phyloP scores from a whole-genome alignment of 2,888 invertebrate genomes.

The Mesorhabditis belari region DNA sequence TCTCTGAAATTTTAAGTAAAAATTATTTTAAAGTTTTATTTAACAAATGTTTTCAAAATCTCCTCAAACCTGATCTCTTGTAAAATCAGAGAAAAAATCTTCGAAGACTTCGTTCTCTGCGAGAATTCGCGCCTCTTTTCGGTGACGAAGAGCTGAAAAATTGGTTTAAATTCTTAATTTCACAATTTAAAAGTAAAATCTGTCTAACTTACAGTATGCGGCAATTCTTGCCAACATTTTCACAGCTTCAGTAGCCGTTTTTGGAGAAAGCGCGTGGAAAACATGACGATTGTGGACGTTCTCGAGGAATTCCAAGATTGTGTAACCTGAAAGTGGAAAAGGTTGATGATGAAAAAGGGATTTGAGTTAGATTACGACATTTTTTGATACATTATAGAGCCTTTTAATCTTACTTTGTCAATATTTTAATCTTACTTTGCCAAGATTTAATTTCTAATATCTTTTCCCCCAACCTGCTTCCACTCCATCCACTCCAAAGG shows the following conservation, averaged over 20 bases:
- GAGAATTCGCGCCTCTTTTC: background rate
- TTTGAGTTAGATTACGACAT: too few relatives aligned
- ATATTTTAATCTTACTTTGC: background rate
- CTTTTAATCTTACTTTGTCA: too few relatives aligned
- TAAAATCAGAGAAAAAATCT: background rate
- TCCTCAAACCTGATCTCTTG: background rate
- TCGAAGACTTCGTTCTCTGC: background rate
- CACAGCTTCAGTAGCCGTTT: background rate
- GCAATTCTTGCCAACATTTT: background rate
- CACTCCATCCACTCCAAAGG: background rate
- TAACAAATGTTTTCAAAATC: too few relatives aligned
- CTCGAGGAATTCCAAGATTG: background rate
- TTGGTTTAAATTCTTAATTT: background rate
- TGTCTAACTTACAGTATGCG: background rate
- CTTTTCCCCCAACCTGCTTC: background rate
- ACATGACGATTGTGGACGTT: background rate
- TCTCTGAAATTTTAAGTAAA: background rate
- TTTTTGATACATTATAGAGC: too few relatives aligned
- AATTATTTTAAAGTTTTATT: background rate
- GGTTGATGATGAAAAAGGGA: too few relatives aligned
- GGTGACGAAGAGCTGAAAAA: background rate
- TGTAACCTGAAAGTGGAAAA: background rate
- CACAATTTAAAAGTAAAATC: background rate
- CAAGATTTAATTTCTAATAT: background rate
- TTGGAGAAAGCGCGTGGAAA: background rate